Base-by-base conservation (phyloP, 2,797 vertebrate genomes). In the Phalloptychus januarius region DNA sequence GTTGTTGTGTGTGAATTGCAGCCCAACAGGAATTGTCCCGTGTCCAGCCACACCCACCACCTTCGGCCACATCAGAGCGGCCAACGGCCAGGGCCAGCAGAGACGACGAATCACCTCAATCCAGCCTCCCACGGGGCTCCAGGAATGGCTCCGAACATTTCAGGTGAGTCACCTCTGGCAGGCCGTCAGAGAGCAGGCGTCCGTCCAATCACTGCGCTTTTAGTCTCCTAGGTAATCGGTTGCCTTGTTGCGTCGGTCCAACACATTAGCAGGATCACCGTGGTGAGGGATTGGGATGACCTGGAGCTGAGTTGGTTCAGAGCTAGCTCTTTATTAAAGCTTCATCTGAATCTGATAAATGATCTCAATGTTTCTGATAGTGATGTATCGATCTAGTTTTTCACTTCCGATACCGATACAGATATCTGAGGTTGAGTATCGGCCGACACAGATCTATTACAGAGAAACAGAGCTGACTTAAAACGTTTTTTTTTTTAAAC, bases 71-170 rank as follows among this genome's bases (percentile, higher is more conserved):
- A 95, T 99, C 87, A 96, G 98, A 94, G 96, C 97, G 84, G 98
- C 97, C 95, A 99, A 98, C 20, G 97, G 98, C 87, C 98, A 99
- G 95, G 98, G 98, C 72, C 98, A 98, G 76, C 98, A 98, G 72
- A 96, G 98, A 73, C 96, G 98, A 71, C 96, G 98, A 42, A 98
- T 99, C 90, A 98, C 98, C 89, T 98, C 98, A 82, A 97, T 99
- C 87, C 98, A 98, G 87, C 98, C 98, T 2, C 98, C 98, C 0
- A 95, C 97, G 0, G 98, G 98, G 93, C 97, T 99, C 83, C 98
- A 99, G 86, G 98, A 99, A 92, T 99, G 98, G 98, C 97, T 99
- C 93, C 98, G 98, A 85, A 99, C 97, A 94, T 99, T 99, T 96
- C 98, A 99, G 98, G 98, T 99, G 91, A 96, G 90, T 71, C 10